Percentiles rank a stretch among this genome's conserved stretches.
These are phyloP conservation scores for Anguilla rostrata DNA, from an alignment of 2,113 vertebrate species.

Conservation along the genomic window DNA sequence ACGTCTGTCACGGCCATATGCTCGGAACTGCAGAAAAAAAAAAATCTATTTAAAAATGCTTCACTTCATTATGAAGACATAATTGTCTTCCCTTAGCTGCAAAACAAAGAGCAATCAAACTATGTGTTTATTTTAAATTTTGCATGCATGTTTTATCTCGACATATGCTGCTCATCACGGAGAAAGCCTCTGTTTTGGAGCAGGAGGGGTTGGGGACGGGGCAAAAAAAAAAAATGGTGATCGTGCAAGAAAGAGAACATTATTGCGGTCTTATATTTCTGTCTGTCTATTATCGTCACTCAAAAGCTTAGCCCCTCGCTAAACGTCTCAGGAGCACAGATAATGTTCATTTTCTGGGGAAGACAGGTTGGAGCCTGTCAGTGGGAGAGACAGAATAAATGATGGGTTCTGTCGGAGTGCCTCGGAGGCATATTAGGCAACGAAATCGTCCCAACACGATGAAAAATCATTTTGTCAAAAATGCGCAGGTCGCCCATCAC, in stretches of 20 bases:
- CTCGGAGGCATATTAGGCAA: conserved; percentile 97
- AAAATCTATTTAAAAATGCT: conserved; percentile 52
- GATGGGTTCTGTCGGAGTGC: conserved; percentile 93
- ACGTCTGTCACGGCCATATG: conserved; percentile 61
- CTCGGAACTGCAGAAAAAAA: conserved; percentile 38
- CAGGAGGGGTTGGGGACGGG: conserved; percentile 13
- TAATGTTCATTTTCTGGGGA: conserved; percentile 97
- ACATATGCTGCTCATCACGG: conserved; percentile 54
- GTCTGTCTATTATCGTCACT: conserved; percentile 89
- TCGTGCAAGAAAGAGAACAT: conserved; percentile 87
- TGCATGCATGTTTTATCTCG: conserved; percentile 56
- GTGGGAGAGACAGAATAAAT: conserved; percentile 94
- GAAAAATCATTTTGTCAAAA: conserved; percentile 99
- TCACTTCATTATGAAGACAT: conserved; percentile 61
- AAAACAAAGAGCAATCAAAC: conserved; percentile 63
- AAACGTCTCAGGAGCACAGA: conserved; percentile 92
- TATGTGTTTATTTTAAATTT: conserved; percentile 65
- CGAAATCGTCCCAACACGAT: conserved; percentile 90
- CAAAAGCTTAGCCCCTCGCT: conserved; percentile 85
- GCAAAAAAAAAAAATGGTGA: conserved; percentile 34
- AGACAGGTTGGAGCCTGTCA: conserved; percentile 98
- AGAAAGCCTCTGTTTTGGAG: conserved; percentile 35
- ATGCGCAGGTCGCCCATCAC: conserved; percentile 95
- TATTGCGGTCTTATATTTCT: conserved; percentile 91
- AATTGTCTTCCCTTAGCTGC: conserved; percentile 61